Conservation (phyloP, 2,113 vertebrate genomes). For the Neodon shergylaensis region DNA sequence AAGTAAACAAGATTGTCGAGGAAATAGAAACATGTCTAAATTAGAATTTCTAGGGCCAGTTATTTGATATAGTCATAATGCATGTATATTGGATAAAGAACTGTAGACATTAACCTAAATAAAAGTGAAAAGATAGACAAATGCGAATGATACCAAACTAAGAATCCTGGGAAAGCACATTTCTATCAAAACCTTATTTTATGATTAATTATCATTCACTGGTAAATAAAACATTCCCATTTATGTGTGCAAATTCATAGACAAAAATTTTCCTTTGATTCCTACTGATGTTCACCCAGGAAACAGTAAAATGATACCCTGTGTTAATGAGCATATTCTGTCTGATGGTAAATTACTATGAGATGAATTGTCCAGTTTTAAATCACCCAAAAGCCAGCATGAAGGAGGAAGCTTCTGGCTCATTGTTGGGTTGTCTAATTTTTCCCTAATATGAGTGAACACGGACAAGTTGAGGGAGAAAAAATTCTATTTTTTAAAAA, state of each 20-base stretch:
- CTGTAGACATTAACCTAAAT: background rate
- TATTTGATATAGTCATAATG: background rate
- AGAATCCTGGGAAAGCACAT: background rate
- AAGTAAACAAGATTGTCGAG: background rate
- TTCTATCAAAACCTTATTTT: background rate
- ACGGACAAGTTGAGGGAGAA: background rate
- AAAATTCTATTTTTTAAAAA: background rate
- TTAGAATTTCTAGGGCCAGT: constrained; percentile 20
- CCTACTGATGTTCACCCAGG: constrained; percentile 25
- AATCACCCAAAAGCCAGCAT: background rate
- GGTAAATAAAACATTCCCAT: background rate
- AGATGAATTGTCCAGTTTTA: constrained; percentile 21
- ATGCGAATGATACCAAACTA: background rate
- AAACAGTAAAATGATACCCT: background rate
- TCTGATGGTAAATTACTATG: background rate
- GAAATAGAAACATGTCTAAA: background rate
- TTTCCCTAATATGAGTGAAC: background rate
- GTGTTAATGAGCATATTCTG: background rate
- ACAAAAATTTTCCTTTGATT: background rate
- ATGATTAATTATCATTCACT: background rate
- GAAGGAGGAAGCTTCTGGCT: background rate
- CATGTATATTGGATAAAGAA: background rate
- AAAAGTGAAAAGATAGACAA: constrained; percentile 9
- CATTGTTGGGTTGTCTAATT: background rate
- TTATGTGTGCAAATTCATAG: background rate